These are phyloP conservation scores for Rhopalosiphum maidis DNA, from an alignment of 1,140 invertebrate genomes.

Conservation along the genomic window DNA sequence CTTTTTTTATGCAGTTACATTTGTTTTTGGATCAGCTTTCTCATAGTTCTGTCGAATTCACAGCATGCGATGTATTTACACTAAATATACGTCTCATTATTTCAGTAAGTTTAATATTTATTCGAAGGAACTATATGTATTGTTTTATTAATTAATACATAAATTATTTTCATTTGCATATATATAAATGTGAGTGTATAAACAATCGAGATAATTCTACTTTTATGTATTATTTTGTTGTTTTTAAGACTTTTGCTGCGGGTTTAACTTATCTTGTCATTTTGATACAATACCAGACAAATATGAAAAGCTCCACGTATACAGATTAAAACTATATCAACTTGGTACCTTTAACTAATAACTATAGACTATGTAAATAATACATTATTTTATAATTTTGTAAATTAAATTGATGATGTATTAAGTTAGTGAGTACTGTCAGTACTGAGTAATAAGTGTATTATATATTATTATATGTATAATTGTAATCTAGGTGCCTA, in stretches of 20 bases:
- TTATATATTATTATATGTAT: not conserved
- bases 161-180: not conserved
- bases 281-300: not conserved
- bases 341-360: not conserved
- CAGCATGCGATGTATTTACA: not conserved
- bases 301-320: not conserved
- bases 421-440: not conserved
- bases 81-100: not conserved
- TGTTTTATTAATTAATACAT: not conserved
- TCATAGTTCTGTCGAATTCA: not conserved
- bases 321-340: not conserved
- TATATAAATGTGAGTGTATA: not conserved
- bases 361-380: not conserved
- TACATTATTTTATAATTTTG: not conserved
- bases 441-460: not conserved
- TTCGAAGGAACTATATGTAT: not conserved
- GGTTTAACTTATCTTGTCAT: conserved; percentile 9
- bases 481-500: not conserved
- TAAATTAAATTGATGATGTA: not conserved
- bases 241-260: conserved; percentile 10
- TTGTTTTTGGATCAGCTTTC: conserved; percentile 6
- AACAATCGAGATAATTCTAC: not conserved
- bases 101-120: conserved; percentile 3
- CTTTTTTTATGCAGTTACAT: not conserved
- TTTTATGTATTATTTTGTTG: not conserved